Conservation (phyloP, 1,140 invertebrate genomes). For the Drosophila tsacasi region DNA sequence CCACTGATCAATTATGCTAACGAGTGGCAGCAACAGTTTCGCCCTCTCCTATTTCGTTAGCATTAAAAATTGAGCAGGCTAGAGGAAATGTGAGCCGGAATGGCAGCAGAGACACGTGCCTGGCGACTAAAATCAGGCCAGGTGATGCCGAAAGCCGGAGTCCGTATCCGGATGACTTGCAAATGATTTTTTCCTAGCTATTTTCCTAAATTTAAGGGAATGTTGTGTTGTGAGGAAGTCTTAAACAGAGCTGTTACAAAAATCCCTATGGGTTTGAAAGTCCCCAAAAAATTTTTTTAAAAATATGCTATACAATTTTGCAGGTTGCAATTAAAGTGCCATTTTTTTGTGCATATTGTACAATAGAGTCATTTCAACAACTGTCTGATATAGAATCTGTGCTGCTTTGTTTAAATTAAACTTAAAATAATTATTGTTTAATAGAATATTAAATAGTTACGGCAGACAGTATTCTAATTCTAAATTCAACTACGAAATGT, state of each 20-base stretch:
- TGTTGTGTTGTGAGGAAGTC: background rate
- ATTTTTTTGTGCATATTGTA: background rate
- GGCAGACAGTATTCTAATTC: too few relatives aligned
- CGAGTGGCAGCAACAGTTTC: conserved; percentile 52
- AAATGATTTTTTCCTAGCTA: conserved; percentile 5
- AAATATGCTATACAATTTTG: background rate
- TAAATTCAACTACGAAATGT: background rate
- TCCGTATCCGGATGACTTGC: conserved; percentile 5
- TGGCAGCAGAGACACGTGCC: conserved; percentile 35
- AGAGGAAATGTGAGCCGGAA: conserved; percentile 24
- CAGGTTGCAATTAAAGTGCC: background rate
- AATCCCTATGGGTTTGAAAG: background rate
- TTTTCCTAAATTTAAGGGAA: background rate
- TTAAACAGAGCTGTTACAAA: background rate
- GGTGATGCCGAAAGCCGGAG: conserved; percentile 3
- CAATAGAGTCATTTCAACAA: background rate
- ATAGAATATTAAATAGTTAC: background rate
- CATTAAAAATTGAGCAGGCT: conserved; percentile 60
- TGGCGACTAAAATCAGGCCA: conserved; percentile 40
- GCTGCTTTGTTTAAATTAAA: background rate
- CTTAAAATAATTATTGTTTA: background rate
- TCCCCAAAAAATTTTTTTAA: background rate
- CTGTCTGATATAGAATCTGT: background rate
- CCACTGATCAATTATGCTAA: conserved; percentile 69
- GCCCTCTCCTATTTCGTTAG: conserved; percentile 44